Conservation (phyloP, 2,797 vertebrate genomes). For the Microchirus variegatus region DNA sequence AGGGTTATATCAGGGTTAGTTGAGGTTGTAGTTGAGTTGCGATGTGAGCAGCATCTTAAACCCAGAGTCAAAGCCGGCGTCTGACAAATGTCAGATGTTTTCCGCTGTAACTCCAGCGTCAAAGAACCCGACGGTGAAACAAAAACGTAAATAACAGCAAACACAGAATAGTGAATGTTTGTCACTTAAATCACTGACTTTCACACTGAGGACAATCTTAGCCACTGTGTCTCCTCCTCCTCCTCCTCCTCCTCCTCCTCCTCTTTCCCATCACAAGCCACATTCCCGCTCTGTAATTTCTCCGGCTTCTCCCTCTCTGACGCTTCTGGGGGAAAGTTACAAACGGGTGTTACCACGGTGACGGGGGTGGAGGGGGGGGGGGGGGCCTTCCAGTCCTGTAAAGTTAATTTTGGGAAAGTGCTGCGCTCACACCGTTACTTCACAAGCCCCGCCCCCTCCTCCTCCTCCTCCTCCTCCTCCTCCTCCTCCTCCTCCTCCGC, state of each 20-base stretch:
- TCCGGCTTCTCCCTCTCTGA: slow-evolving; percentile 68
- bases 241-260: slow-evolving; percentile 37
- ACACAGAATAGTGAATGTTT: slow-evolving; percentile 8
- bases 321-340: slow-evolving; percentile 55
- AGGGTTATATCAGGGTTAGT: slow-evolving; percentile 20
- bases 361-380: slow-evolving; percentile 54
- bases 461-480: no score
- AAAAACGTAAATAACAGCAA: not conserved
- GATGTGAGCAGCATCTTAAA: slow-evolving; percentile 7
- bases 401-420: slow-evolving; percentile 50
- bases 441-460: slow-evolving; percentile 20
- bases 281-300: slow-evolving; percentile 70
- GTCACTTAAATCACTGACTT: slow-evolving; percentile 28
- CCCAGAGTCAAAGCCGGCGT: no score
- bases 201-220: slow-evolving; percentile 51
- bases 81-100: not conserved
- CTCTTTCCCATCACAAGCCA: slow-evolving; percentile 46
- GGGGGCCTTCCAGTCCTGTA: slow-evolving; percentile 5
- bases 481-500: no score
- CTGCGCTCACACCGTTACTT: slow-evolving; percentile 30
- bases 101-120: not conserved
- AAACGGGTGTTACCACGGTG: slow-evolving; percentile 49
- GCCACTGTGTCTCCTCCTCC: slow-evolving; percentile 48
- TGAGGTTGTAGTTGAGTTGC: no score
- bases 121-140: not conserved